These are phyloP conservation scores for Pentalonia nigronervosa DNA, from an alignment of 1,140 invertebrate species.

Conservation along the genomic window DNA sequence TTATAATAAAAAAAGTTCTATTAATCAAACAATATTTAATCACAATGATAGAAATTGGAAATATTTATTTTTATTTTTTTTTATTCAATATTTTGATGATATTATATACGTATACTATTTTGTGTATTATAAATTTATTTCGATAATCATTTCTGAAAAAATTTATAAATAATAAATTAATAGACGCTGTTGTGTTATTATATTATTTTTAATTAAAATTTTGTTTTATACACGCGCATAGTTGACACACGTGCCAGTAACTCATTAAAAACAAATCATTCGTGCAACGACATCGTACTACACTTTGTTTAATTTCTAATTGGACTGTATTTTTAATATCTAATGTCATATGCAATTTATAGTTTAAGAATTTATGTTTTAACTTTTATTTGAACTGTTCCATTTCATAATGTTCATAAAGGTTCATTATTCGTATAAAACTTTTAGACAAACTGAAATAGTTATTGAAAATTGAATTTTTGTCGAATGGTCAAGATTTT, in stretches of 20 bases:
- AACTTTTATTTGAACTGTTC: background rate
- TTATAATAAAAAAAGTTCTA: background rate
- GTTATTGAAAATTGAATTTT: background rate
- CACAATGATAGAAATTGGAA: background rate
- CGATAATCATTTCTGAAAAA: background rate
- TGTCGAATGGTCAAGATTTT: background rate
- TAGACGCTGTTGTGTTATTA: background rate
- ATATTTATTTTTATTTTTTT: background rate
- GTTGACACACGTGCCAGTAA: background rate
- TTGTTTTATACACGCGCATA: background rate
- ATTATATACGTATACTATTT: background rate
- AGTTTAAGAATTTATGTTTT: background rate
- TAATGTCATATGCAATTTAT: background rate
- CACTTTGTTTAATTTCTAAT: background rate
- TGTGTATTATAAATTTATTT: background rate
- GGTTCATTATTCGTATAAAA: background rate
- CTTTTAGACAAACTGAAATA: background rate
- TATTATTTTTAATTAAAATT: background rate
- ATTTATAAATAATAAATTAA: background rate
- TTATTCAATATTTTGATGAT: background rate
- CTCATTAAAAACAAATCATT: constrained; percentile 35
- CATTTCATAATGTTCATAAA: background rate
- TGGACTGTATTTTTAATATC: background rate
- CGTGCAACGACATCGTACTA: background rate
- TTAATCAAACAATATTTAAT: background rate